Evolutionary conservation across 2,888 invertebrate genomes (phyloP).

Genomic region (Lithophane semibrunnea): DNA sequence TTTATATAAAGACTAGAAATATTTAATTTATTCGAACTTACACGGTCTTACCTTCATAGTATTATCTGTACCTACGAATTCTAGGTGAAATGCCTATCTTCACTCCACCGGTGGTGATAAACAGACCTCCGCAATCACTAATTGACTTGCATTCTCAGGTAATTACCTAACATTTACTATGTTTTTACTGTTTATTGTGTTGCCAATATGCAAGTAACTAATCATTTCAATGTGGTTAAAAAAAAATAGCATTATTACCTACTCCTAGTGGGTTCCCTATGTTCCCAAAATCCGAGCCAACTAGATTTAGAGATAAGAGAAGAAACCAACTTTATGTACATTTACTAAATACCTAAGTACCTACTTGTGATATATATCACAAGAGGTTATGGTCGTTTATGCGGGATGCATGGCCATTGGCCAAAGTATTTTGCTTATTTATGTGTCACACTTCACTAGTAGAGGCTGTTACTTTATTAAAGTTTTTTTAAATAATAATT

Average conservation of each 20-base stretch:
- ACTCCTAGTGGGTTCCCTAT: neutral
- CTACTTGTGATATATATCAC: neutral
- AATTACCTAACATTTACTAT: conserved; percentile 31
- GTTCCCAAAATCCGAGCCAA: conserved; percentile 15
- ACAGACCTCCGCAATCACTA: conserved; percentile 85
- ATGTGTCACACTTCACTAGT: neutral
- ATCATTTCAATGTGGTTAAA: too few relatives aligned
- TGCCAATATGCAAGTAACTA: too few relatives aligned
- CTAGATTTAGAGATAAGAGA: conserved; percentile 18
- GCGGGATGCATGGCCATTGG: neutral
- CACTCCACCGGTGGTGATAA: conserved; percentile 87
- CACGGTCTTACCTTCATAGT: neutral
- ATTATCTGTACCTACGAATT: conserved; percentile 40
- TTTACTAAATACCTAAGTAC: neutral
- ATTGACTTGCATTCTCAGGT: conserved; percentile 86
- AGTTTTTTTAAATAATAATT: neutral
- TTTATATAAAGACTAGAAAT: neutral
- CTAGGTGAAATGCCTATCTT: conserved; percentile 86
- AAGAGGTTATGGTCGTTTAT: neutral
- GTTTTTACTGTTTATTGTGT: neutral
- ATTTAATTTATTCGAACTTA: neutral
- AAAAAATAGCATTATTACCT: neutral
- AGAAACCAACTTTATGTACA: neutral
- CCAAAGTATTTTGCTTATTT: neutral
- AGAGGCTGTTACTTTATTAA: neutral